Evolutionary conservation across 2,797 vertebrate genomes (phyloP), one percentile per base, ranked within the genome.

Genomic region (Mionectes olivaceus): DNA sequence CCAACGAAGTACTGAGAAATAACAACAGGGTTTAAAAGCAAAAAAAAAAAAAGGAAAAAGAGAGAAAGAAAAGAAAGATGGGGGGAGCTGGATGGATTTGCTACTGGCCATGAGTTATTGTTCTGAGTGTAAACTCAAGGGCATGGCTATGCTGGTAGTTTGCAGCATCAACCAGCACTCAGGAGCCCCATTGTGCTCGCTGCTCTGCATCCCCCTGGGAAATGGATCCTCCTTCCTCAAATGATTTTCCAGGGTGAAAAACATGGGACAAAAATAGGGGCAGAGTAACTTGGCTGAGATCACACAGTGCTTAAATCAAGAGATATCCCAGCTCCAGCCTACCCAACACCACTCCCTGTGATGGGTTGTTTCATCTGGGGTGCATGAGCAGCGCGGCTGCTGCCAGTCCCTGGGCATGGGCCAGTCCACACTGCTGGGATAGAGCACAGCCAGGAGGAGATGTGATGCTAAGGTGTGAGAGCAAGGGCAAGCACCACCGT

Each of bases 1-100:
- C 95, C 95, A 95, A 94, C 93, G 83, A 96, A 94, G 96, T 64
- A 32, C 93, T 96, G 93, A 96, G 95, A 90, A 92, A 96, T 83
- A 95, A 83, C 81, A 92, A 87, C 89, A 39, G 87, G 64, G 50
- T 83, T 92, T 87, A 33, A 80, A 89, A 79, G 41, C 6, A 24
- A 37, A 56, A 25, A 21, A 85, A 78, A 22, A 87, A 81, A 57
- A 43, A 67, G 47, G 10, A 75, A 63, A 61, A 7, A 61, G 11
- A 59, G 10, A 75, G 13, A 50, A 33, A 89, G 59, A 65, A 57
- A 79, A 50, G 43, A 83, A 83, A 78, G 85, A 95, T 86, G 73
- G n/a, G 84, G 70, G 39, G 63, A 91, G 87, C 59, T 14, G 23
- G 76, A 81, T 95, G 82, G 59, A 33, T 94, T 95, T 93, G 94